Evolutionary conservation across 2,113 vertebrate genomes (phyloP).

Genomic region (Phalacrocorax brasilianus): DNA sequence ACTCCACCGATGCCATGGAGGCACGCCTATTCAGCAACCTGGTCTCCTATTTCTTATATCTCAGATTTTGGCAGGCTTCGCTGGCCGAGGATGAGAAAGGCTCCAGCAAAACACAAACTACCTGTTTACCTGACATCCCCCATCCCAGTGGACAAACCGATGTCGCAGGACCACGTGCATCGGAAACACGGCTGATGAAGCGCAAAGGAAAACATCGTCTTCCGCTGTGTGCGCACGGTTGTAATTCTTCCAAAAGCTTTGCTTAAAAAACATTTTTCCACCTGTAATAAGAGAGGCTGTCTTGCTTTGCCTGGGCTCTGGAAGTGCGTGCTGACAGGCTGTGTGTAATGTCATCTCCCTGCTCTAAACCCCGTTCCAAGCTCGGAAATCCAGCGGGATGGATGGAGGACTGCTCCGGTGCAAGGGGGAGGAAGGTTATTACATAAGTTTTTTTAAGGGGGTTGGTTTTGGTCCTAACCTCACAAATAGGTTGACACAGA

Average conservation of each 20-base stretch:
- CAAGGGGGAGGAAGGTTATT: background rate
- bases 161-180: fast-evolving
- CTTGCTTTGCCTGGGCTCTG: background rate
- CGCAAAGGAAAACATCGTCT: background rate
- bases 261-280: constrained; percentile 11
- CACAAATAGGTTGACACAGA: fast-evolving
- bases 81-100: background rate
- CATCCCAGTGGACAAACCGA: background rate
- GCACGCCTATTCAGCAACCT: background rate
- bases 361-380: background rate
- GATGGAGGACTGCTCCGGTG: background rate
- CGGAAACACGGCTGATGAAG: background rate
- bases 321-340: background rate
- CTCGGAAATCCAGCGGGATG: background rate
- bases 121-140: background rate
- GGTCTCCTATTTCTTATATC: background rate
- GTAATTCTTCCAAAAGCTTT: background rate
- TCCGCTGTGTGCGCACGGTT: background rate
- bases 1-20: fast-evolving
- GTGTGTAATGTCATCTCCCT: constrained; percentile 29
- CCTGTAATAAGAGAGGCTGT: background rate
- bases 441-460: background rate
- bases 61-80: background rate
- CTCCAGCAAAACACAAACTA: background rate
- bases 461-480: background rate